Evolutionary conservation across 2,888 invertebrate species (phyloP).

Genomic region (Clistopyga incitator): DNA sequence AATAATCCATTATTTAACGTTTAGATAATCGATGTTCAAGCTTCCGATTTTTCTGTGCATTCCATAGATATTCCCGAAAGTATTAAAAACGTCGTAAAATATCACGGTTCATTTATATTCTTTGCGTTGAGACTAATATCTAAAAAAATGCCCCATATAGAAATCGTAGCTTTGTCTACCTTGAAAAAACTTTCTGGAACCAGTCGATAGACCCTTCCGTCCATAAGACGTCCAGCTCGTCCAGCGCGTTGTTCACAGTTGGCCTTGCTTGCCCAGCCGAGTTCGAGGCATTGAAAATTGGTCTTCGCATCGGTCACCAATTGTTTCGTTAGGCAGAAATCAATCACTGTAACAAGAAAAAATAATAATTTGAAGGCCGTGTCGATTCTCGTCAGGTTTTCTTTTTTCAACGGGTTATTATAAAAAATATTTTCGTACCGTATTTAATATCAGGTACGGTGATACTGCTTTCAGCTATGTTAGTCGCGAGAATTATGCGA

Average conservation of each 20-base stretch:
- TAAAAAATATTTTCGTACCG: slow-evolving; percentile 84
- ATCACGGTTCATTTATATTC: no score
- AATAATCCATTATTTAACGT: no score
- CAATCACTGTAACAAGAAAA: slow-evolving; percentile 89
- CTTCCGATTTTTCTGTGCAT: no score
- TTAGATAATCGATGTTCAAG: no score
- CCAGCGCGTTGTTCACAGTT: slow-evolving; percentile 96
- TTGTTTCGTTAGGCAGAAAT: slow-evolving; percentile 96
- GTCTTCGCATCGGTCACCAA: slow-evolving; percentile 91
- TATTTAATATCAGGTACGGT: slow-evolving; percentile 95
- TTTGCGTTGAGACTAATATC: no score
- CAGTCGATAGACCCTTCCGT: slow-evolving; percentile 94
- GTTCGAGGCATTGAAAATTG: slow-evolving; percentile 91
- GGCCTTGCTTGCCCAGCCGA: slow-evolving; percentile 95
- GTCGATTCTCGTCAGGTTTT: background rate
- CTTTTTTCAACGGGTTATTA: no score
- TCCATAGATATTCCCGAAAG: no score
- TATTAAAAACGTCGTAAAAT: no score
- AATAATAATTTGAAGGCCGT: background rate
- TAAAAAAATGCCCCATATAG: background rate
- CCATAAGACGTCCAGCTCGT: slow-evolving; percentile 94
- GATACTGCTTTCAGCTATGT: slow-evolving; percentile 96
- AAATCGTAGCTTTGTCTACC: slow-evolving; percentile 78
- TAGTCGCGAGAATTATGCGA: slow-evolving; percentile 95
- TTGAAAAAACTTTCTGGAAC: slow-evolving; percentile 89